These are phyloP conservation scores for Lanius collurio DNA, from an alignment of 2,113 vertebrate species.

Conservation along the genomic window DNA sequence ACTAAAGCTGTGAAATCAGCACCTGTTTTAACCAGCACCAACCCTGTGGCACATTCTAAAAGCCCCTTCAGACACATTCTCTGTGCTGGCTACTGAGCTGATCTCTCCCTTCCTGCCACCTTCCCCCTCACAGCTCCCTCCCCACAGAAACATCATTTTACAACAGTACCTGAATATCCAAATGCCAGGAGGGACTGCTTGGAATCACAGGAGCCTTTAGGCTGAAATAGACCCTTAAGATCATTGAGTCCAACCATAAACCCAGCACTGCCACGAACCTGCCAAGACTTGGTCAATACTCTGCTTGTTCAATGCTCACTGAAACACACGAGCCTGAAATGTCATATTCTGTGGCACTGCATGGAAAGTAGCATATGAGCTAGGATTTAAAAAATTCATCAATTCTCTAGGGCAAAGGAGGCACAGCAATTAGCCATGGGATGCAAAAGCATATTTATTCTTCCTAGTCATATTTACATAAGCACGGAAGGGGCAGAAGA, in stretches of 20 bases:
- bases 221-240: not conserved
- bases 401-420: not conserved
- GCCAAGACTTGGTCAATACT: not conserved
- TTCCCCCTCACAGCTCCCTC: not conserved
- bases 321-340: not conserved
- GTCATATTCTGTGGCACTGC: not conserved
- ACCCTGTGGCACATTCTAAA: not conserved
- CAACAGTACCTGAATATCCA: not conserved
- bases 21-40: not conserved
- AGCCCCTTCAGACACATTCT: not conserved
- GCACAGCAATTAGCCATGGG: not conserved
- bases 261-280: not conserved
- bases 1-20: not conserved
- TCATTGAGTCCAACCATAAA: accelerated
- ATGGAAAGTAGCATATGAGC: not conserved
- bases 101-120: not conserved
- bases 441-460: not conserved
- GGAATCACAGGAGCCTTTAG: not conserved
- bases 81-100: not conserved
- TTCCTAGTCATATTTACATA: not conserved
- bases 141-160: not conserved
- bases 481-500: not conserved
- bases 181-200: not conserved
- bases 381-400: not conserved
- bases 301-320: not conserved